Evolutionary conservation across 2,113 vertebrate genomes (phyloP).

Genomic region (Ctenodactylus gundi): DNA sequence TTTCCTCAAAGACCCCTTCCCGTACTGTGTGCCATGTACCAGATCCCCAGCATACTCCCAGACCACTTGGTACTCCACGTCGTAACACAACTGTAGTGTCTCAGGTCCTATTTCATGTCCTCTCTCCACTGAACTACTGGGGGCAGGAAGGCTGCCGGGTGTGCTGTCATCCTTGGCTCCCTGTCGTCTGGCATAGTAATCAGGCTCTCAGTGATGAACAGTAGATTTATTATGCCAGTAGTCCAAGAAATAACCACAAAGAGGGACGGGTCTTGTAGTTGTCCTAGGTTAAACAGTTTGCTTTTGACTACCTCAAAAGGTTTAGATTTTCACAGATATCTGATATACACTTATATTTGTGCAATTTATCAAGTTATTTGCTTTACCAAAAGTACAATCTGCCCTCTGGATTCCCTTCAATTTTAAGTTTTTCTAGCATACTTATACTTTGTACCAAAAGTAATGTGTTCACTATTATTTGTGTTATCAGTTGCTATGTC

Average conservation of each 20-base stretch:
- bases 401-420: background rate
- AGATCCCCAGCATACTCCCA: background rate
- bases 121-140: background rate
- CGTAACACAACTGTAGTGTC: background rate
- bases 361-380: background rate
- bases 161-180: background rate
- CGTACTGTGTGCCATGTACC: rapidly evolving
- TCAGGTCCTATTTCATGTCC: background rate
- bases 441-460: background rate
- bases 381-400: slow-evolving; percentile 25
- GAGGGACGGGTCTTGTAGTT: background rate
- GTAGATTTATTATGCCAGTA: background rate
- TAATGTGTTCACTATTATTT: background rate
- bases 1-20: background rate
- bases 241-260: background rate
- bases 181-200: too few species aligned
- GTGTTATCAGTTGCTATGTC: background rate
- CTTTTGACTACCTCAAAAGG: background rate
- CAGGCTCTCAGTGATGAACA: background rate
- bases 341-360: background rate
- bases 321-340: slow-evolving; percentile 29
- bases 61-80: background rate
- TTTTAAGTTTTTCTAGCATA: background rate
- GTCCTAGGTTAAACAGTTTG: slow-evolving; percentile 14
- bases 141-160: background rate